Percentiles rank a stretch among this genome's conserved stretches.
phyloP scores from a whole-genome alignment of 2,797 vertebrate species.

The Pristis pectinata region DNA sequence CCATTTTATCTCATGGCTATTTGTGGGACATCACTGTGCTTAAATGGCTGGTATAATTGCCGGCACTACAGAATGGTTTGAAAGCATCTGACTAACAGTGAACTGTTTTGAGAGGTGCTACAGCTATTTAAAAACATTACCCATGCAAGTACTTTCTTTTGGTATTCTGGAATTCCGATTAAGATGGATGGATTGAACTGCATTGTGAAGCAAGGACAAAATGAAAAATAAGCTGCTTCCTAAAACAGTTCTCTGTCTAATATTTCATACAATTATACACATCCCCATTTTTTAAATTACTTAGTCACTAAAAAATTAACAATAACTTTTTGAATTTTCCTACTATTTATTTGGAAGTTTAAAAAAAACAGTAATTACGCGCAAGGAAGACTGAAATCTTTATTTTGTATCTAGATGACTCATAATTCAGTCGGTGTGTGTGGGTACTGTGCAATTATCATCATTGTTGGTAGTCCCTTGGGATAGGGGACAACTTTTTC shows the following conservation, averaged over 20 bases:
- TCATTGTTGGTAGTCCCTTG: too few species aligned
- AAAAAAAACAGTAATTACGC: neutral
- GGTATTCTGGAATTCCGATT: neutral
- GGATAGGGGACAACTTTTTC: too few species aligned
- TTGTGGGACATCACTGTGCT: neutral
- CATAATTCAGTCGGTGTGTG: neutral
- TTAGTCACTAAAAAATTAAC: too few species aligned
- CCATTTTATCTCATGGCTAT: neutral
- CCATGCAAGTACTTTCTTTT: neutral
- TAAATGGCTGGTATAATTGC: neutral
- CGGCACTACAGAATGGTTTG: neutral
- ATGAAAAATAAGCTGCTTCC: neutral
- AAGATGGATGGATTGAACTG: neutral
- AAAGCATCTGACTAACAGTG: neutral
- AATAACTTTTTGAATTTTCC: neutral
- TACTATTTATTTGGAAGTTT: neutral
- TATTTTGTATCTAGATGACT: neutral
- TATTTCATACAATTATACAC: too few species aligned
- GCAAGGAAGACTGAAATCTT: neutral
- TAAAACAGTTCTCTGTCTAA: neutral
- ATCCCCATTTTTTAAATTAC: too few species aligned
- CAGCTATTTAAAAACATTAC: neutral
- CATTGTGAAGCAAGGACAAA: neutral
- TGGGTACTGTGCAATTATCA: too few species aligned
- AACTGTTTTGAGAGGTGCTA: neutral